These are phyloP conservation scores for Podarcis raffonei DNA, from an alignment of 2,113 vertebrate genomes.

Conservation along the genomic window DNA sequence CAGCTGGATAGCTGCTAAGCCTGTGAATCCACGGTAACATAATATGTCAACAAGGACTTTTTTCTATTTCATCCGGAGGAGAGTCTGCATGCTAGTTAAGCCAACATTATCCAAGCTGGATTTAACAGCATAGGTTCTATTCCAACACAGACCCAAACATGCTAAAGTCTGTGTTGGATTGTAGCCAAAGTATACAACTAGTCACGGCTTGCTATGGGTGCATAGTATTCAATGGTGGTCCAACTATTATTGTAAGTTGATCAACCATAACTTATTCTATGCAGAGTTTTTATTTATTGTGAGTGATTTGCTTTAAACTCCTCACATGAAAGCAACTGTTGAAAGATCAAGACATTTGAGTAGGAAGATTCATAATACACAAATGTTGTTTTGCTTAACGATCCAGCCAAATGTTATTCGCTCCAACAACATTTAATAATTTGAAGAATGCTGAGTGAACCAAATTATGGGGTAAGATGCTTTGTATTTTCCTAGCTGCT, in stretches of 20 bases:
- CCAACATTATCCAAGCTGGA: not conserved
- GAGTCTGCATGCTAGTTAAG: not conserved
- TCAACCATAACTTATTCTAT: not conserved
- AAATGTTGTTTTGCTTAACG: conserved; percentile 10
- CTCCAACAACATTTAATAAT: not conserved
- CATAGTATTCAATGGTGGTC: not conserved
- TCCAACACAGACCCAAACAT: not conserved
- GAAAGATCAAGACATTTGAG: not conserved
- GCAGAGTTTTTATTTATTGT: not conserved
- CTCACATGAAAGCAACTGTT: not conserved
- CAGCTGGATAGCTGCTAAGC: not conserved
- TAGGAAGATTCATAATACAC: not conserved
- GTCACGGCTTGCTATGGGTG: not conserved
- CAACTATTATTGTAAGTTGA: not conserved
- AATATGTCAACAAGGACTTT: not conserved
- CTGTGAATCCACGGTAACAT: not conserved
- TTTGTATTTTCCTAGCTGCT: conserved; percentile 19
- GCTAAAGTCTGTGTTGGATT: not conserved
- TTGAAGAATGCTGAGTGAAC: conserved; percentile 24
- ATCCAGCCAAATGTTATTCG: not conserved
- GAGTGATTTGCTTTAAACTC: not conserved
- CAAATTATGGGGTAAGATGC: conserved; percentile 18
- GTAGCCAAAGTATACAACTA: not conserved
- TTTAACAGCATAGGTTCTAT: not conserved
- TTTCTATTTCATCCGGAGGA: not conserved